Conservation (phyloP, 1,140 invertebrate genomes). For the Ceratina calcarata region DNA sequence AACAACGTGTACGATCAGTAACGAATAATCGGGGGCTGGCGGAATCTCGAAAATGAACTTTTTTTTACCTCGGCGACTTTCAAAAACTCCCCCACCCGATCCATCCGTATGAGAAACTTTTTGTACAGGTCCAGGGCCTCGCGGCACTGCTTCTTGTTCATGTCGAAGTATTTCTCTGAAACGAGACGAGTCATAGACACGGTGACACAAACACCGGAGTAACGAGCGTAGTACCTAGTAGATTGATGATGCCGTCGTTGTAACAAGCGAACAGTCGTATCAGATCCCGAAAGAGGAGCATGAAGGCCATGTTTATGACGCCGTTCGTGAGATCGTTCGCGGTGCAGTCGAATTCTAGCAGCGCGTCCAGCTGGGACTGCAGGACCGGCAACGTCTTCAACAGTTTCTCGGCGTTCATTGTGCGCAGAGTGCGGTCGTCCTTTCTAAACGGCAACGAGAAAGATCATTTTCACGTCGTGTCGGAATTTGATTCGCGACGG, state of each 20-base stretch:
- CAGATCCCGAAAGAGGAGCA: conserved; percentile 98
- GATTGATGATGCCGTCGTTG: conserved; percentile 99
- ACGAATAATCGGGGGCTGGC: not conserved
- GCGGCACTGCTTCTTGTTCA: conserved; percentile 99
- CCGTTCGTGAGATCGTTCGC: conserved; percentile 98
- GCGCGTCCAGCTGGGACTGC: conserved; percentile 96
- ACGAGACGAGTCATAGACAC: not conserved
- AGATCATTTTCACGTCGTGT: not conserved
- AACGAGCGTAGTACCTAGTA: no score
- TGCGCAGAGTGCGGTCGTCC: conserved; percentile 97
- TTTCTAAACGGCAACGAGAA: conserved; percentile 83
- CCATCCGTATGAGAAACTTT: conserved; percentile 99
- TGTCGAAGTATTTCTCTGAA: conserved; percentile 98
- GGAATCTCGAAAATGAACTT: not conserved
- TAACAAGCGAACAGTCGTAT: conserved; percentile 99
- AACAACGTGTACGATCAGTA: conserved; percentile 27
- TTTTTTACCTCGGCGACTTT: conserved; percentile 94
- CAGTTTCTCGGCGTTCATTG: conserved; percentile 98
- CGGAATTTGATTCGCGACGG: not conserved
- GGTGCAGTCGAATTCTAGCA: conserved; percentile 98
- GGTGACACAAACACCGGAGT: no score
- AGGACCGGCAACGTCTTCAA: conserved; percentile 97
- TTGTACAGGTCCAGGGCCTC: conserved; percentile 99
- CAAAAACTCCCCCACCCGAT: conserved; percentile 98
- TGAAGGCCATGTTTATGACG: conserved; percentile 99